phyloP scores from a whole-genome alignment of 2,797 vertebrate genomes.

The Carapus acus region DNA sequence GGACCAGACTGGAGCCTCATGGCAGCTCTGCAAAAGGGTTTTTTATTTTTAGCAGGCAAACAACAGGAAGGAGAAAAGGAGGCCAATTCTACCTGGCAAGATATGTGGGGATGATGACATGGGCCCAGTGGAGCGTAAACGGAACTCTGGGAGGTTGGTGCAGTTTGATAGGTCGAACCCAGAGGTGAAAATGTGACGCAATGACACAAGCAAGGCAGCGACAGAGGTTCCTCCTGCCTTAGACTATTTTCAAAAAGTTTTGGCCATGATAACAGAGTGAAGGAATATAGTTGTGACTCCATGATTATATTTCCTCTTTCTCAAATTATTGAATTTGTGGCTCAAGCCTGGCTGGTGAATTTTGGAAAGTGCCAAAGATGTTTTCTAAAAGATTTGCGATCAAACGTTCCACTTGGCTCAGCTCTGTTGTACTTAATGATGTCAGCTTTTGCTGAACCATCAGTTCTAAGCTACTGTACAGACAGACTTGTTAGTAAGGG shows the following conservation, averaged over 20 bases:
- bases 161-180: constrained; percentile 51
- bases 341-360: too few relatives aligned
- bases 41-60: constrained; percentile 76
- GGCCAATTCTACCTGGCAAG: constrained; percentile 79
- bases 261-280: constrained; percentile 3
- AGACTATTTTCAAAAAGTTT: constrained; percentile 31
- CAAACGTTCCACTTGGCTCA: too few relatives aligned
- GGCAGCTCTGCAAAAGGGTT: constrained; percentile 61
- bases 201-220: constrained; percentile 26
- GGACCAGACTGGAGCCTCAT: constrained; percentile 66
- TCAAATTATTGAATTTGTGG: too few relatives aligned
- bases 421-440: too few relatives aligned
- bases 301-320: too few relatives aligned
- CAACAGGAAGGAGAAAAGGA: constrained; percentile 78
- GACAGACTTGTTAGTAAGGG: too few relatives aligned
- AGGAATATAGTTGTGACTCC: too few relatives aligned
- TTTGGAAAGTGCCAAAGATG: too few relatives aligned
- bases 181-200: constrained; percentile 17
- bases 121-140: constrained; percentile 68
- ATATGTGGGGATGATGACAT: constrained; percentile 70
- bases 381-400: too few relatives aligned
- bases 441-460: too few relatives aligned
- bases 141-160: constrained; percentile 45
- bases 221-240: constrained; percentile 16
- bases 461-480: too few relatives aligned